Base-by-base conservation (phyloP, 1,140 invertebrate genomes). In the Solenopsis invicta region DNA sequence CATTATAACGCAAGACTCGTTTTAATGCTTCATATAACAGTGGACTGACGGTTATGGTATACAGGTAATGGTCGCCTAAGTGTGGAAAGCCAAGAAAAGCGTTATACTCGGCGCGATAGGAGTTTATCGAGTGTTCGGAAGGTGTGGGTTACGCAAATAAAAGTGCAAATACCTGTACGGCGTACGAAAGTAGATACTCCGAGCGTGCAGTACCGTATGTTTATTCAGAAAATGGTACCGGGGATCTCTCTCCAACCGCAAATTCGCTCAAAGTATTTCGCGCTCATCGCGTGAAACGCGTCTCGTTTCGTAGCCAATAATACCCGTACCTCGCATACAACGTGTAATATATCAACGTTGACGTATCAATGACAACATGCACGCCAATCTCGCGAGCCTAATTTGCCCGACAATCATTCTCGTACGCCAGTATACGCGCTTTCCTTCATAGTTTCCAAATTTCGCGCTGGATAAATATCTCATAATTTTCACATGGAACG, bases 121-220 rank as follows among this genome's bases (percentile, higher is more conserved):
- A 56, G 52, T 81, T 81, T 81, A 71, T 69, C 64, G 77, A 56
- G 50, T 80, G 13, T 71, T 81, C 66, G 64, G 24, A 59, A 81
- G 50, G 50, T 81, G 69, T 81, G 62, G 34, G 34, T 69, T 81
- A 71, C 50, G 77, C 77, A 71, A 71, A 56, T 81, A 81, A 81
- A 71, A 81, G 37, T 81, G 78, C 52, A 71, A 81, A 69, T 81
- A 71, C 37, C 50, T 59, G 66, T 81, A 81, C 50, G 10, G 13
- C n/a, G n/a, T 56, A 56, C 18, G 52, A 81, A 56, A 81, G 64
- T 56, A 45, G 64, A 56, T 81, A 71, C 50, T 59, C 56, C 10
- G 66, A 71, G 10, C 45, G 9, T 29, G 37, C n/a, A 48, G 16
- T 29, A 59, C 50, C 4, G n/a, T 61, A 56, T 29, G 37, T 71